Evolutionary conservation across 1,140 invertebrate species (phyloP), one percentile per base, ranked within the genome.

Genomic region (Drosophila arizonae): DNA sequence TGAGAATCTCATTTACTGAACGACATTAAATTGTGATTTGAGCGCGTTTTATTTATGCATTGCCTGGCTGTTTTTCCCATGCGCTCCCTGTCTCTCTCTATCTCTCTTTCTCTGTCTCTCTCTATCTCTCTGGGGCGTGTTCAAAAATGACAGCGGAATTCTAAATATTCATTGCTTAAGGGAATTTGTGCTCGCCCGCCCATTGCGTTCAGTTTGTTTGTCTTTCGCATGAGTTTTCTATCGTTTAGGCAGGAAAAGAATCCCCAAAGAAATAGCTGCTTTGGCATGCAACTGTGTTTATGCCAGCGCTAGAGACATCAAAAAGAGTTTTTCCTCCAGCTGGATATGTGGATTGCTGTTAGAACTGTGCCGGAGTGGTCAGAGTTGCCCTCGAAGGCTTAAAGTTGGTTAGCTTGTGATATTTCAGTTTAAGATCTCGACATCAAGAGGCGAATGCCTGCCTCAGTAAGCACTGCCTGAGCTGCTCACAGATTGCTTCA

Each of bases 21-120:
- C 51, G 56, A 65, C 61, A 77, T 75, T 71, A 77, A 77, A 77
- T 66, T 75, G 76, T 66, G 75, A 75, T 77, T 77, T 77, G 30
- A 57, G 2, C 43, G 24, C 46, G 45, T 58, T 71, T 75, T 77
- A 75, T 75, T 77, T 75, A 75, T 75, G 66, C 56, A 62, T 77
- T 71, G 48, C 26, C 33, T 52, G 52, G 51, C 33, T 9, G 8
- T 33, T 1, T 9, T 65, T 50, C 4, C 10, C 13, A 17, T 41
- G 11, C 13, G 15, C 39, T 65, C 72, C 2, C 21, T 3, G 2
- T 24, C 21, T 24, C 21, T 24, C 21, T 1, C 21, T 21, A 1
- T 21, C 21, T 21, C 21, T 21, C 21, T 1, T 1, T 21, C 21
- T 21, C 21, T 21, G 2, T n/a, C n/a, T n/a, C 17, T 24, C 21